phyloP scores from a whole-genome alignment of 1,140 invertebrate species.

The Fopius arisanus region DNA sequence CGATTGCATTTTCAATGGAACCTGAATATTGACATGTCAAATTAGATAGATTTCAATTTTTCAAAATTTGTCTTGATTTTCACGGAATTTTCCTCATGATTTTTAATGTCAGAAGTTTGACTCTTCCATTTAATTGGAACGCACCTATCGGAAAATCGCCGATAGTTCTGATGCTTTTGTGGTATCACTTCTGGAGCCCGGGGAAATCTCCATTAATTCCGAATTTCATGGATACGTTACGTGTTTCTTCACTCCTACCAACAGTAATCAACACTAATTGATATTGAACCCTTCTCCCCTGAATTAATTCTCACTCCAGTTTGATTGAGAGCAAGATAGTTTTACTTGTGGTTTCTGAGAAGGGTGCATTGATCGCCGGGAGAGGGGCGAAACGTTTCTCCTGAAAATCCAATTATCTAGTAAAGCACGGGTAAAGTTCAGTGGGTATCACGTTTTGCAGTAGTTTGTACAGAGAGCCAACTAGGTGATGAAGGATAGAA shows the following conservation, averaged over 20 bases:
- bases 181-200: too few species aligned
- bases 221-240: too few species aligned
- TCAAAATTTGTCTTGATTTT: too few species aligned
- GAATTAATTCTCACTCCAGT: not conserved
- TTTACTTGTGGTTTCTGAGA: not conserved
- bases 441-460: conserved; percentile 27
- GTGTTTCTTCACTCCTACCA: not conserved
- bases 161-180: too few species aligned
- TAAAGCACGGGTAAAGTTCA: conserved; percentile 39
- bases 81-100: too few species aligned
- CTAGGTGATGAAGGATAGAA: not conserved
- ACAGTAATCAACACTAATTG: not conserved
- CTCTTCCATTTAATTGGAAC: too few species aligned
- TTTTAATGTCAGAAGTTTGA: too few species aligned
- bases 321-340: not conserved
- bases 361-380: not conserved
- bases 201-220: too few species aligned
- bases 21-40: too few species aligned
- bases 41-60: too few species aligned
- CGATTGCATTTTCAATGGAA: too few species aligned
- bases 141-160: too few species aligned
- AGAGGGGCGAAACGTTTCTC: conserved; percentile 32
- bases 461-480: conserved; percentile 36
- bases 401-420: conserved; percentile 45
- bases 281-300: not conserved